Percentiles rank a stretch among this genome's conserved stretches.
Conservation (phyloP, 2,888 invertebrate genomes). For the Autographa gamma region DNA sequence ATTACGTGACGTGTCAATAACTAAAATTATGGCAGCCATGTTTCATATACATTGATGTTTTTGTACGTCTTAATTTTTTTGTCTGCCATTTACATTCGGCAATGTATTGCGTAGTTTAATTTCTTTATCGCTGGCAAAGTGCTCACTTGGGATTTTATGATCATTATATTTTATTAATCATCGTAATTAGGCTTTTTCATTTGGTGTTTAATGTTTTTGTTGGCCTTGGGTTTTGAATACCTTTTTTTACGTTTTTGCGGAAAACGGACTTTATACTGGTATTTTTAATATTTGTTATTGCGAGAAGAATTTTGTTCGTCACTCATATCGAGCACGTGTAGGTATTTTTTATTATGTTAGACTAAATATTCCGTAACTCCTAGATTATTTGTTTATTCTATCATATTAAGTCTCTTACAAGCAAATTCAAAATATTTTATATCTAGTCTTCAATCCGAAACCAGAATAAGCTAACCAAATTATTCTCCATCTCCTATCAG, state of each 20-base stretch:
- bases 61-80: slow-evolving; percentile 42
- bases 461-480: slow-evolving; percentile 26
- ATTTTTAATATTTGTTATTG: not conserved
- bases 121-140: slow-evolving; percentile 12
- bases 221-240: not conserved
- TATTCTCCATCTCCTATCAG: slow-evolving; percentile 17
- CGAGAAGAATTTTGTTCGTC: not conserved
- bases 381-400: no score
- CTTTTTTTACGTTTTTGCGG: not conserved
- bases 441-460: slow-evolving; percentile 12
- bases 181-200: not conserved
- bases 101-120: slow-evolving; percentile 28
- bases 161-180: slow-evolving; percentile 6
- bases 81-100: slow-evolving; percentile 34
- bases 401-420: no score
- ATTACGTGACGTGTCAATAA: slow-evolving; percentile 80
- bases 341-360: no score
- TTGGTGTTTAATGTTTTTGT: not conserved
- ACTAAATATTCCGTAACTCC: no score
- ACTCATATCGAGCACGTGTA: no score
- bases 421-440: no score
- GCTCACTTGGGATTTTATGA: not conserved
- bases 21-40: slow-evolving; percentile 57
- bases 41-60: slow-evolving; percentile 51
- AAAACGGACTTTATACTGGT: not conserved